phyloP scores from a whole-genome alignment of 2,888 invertebrate species.

The Timema podura region DNA sequence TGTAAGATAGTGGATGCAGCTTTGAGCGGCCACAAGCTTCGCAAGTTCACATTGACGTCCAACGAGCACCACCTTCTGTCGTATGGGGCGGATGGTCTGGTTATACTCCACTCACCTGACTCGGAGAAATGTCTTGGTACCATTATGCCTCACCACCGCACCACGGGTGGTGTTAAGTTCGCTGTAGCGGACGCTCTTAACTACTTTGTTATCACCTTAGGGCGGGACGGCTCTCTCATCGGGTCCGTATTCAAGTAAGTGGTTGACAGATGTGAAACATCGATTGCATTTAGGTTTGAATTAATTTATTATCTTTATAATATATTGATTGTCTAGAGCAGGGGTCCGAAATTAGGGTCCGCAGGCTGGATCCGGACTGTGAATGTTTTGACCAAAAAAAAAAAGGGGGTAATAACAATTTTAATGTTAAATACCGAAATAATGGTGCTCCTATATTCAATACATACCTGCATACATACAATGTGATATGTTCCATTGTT shows the following conservation, averaged over 20 bases:
- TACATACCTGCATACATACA: no score
- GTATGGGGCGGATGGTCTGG: slow-evolving; percentile 12
- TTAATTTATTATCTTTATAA: no score
- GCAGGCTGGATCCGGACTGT: no score
- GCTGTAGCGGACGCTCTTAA: not conserved
- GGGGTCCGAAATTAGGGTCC: no score
- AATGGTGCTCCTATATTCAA: no score
- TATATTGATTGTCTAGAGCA: no score
- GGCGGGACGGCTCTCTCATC: slow-evolving; percentile 14
- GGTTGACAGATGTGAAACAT: not conserved
- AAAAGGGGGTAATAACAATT: no score
- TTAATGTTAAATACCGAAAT: no score
- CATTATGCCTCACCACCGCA: slow-evolving; percentile 7
- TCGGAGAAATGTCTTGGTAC: not conserved
- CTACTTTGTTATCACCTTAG: not conserved
- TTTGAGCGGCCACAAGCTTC: slow-evolving; percentile 10
- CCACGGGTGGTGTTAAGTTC: not conserved
- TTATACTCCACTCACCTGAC: not conserved
- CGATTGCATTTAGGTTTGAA: no score
- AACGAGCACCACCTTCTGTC: not conserved
- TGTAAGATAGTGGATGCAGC: not conserved
- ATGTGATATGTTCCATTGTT: no score
- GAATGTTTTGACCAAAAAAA: no score
- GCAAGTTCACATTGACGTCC: not conserved
- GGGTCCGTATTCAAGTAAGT: not conserved